A percentile compares a stretch with the other conserved stretches of the same genome.
Conservation (phyloP, 2,797 vertebrate species). For the Malacoctenus gilli region DNA sequence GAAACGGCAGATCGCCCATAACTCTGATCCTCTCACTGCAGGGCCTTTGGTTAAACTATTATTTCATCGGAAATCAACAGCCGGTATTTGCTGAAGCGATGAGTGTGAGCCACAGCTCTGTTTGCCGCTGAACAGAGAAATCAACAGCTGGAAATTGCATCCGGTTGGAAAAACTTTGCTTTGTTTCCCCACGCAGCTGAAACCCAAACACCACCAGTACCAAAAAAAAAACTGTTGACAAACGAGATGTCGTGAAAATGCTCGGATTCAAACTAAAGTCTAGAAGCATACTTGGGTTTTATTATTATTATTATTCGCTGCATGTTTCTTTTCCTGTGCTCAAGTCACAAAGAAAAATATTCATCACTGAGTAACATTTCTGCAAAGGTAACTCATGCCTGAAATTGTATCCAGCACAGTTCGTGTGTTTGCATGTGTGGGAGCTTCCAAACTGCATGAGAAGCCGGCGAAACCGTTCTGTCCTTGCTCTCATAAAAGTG, state of each 20-base stretch:
- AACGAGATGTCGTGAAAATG: too few species aligned
- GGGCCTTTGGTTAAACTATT: conserved; percentile 39
- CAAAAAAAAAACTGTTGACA: too few species aligned
- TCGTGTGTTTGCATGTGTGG: conserved; percentile 13
- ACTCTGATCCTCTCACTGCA: conserved; percentile 52
- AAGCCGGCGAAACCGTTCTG: conserved; percentile 31
- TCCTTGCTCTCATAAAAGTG: conserved; percentile 9
- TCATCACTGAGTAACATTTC: conserved; percentile 26
- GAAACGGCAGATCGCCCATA: conserved; percentile 75
- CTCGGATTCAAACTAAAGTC: too few species aligned
- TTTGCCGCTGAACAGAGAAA: too few species aligned
- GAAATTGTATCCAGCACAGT: conserved; percentile 23
- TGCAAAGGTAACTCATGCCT: conserved; percentile 30
- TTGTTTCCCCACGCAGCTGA: too few species aligned
- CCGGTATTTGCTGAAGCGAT: too few species aligned
- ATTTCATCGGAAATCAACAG: conserved; percentile 16
- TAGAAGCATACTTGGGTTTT: too few species aligned
- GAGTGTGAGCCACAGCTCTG: too few species aligned
- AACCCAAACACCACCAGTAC: too few species aligned
- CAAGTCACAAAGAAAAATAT: conserved; percentile 29
- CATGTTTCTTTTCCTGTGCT: conserved; percentile 8
- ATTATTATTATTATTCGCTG: conserved; percentile 9
- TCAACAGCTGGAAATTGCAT: too few species aligned
- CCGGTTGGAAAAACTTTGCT: too few species aligned
- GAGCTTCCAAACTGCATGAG: conserved; percentile 30